Percentiles rank a stretch among this genome's conserved stretches.
Conservation (phyloP, 2,888 invertebrate genomes). For the Chesias legatella region DNA sequence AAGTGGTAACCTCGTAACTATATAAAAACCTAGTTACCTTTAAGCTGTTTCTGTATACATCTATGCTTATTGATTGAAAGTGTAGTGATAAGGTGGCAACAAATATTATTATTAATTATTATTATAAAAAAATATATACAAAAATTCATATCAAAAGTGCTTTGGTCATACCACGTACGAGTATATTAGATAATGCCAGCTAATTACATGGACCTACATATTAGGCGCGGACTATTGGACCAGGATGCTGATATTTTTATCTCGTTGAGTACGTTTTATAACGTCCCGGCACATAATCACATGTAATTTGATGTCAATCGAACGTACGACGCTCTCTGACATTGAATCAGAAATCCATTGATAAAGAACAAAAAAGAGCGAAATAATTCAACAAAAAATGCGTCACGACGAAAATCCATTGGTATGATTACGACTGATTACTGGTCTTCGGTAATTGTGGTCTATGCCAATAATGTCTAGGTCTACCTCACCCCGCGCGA, state of each 20-base stretch:
- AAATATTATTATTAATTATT: too few species aligned
- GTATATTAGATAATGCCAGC: slow-evolving; percentile 20
- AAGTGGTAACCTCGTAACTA: too few species aligned
- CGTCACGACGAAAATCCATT: slow-evolving; percentile 65
- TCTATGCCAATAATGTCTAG: slow-evolving; percentile 40
- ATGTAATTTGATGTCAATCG: slow-evolving; percentile 70
- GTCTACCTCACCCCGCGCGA: slow-evolving; percentile 38
- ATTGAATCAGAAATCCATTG: slow-evolving; percentile 61
- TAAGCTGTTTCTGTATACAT: too few species aligned
- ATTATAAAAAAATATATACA: too few species aligned
- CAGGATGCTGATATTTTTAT: slow-evolving; percentile 40
- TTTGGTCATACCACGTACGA: too few species aligned
- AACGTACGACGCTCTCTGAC: slow-evolving; percentile 67
- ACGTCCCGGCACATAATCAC: slow-evolving; percentile 45
- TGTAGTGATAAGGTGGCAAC: too few species aligned
- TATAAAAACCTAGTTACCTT: too few species aligned
- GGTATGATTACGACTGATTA: slow-evolving; percentile 72
- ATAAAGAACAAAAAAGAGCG: slow-evolving; percentile 44
- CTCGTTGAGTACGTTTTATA: slow-evolving; percentile 44
- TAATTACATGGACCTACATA: slow-evolving; percentile 17
- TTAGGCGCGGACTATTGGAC: slow-evolving; percentile 34
- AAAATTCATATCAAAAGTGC: too few species aligned
- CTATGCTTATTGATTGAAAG: too few species aligned
- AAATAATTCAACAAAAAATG: slow-evolving; percentile 63
- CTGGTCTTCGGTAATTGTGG: slow-evolving; percentile 66